Base-by-base conservation (phyloP, 2,888 invertebrate genomes). In the Conops quadrifasciatus region DNA sequence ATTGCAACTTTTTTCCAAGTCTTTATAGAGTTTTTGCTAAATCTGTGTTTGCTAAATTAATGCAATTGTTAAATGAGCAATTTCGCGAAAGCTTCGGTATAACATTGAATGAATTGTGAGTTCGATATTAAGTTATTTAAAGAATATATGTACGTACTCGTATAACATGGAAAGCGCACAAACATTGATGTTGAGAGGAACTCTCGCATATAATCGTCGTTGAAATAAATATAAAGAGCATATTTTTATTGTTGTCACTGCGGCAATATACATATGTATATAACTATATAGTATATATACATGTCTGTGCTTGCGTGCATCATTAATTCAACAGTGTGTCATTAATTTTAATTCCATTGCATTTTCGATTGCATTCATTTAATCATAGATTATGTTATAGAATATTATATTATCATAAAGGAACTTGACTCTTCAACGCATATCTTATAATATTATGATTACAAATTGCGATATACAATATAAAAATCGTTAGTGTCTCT, bases 341-440 rank as follows among this genome's bases (percentile, higher is more conserved):
- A 36, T 36, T 36, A 36, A 68, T 68, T 45, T 9, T 15, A 43
- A 36, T 70, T 58, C 60, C 58, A 67, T 71, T 67, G 71, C 67
- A 71, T 71, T 71, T n/a, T 67, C 64, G 66, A 36, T 71, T 71
- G 65, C 59, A 63, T 70, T 70, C 56, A 58, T 63, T 70, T 63
- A 63, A 16, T 58, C 64, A n/a, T 69, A 68, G 43, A 45, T 63
- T 47, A n/a, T n/a, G 45, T 51, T 65, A 36, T 19, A 9, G n/a
- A 51, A 66, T 28, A 66, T 16, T 13, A 49, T 1, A 49, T n/a
- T 19, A 5, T 16, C 49, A n/a, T 49, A 56, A 36, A 36, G 36
- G 36, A 4, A 36, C 9, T 36, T 36, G 36, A 36, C 36, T 36
- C 9, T 36, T 36, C 36, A 36, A 36, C 9, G 9, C 5, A 36